A percentile compares a stretch with the other conserved stretches of the same genome.
Evolutionary conservation across 2,113 vertebrate species (phyloP).

Genomic region (Patagioenas fasciata): DNA sequence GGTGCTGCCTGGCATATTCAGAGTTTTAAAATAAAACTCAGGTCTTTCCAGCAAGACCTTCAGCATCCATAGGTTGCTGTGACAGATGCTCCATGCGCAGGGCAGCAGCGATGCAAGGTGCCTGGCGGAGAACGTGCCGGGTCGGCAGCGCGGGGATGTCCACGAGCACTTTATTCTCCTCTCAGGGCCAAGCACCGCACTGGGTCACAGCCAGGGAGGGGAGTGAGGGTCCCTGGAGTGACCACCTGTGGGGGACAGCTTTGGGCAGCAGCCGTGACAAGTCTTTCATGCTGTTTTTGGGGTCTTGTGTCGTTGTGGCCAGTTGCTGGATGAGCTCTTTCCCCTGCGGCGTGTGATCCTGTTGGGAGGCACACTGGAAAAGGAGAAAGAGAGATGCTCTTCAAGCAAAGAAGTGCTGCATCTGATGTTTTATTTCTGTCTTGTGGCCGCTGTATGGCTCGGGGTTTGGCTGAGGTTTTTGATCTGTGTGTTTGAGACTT

Average conservation of each 20-base stretch:
- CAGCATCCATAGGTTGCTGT: not conserved
- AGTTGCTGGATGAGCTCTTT: not conserved
- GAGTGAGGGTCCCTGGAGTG: not conserved
- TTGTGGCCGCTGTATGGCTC: not conserved
- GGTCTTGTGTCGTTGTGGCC: not conserved
- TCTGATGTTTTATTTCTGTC: not conserved
- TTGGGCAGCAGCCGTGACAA: not conserved
- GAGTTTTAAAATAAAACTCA: not conserved
- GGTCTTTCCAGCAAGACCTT: constrained; percentile 3
- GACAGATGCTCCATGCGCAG: not conserved
- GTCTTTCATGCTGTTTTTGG: not conserved
- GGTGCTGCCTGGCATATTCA: not conserved
- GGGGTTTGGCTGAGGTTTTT: not conserved
- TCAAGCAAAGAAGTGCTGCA: not conserved
- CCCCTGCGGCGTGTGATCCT: not conserved
- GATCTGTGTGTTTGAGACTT: not conserved
- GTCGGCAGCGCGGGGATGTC: not conserved
- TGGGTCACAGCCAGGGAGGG: not conserved
- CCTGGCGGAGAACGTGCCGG: fast-evolving
- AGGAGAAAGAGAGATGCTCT: not conserved
- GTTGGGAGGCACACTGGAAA: fast-evolving
- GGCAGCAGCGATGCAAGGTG: not conserved
- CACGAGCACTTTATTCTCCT: constrained; percentile 23
- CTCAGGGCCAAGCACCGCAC: not conserved
- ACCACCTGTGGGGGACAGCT: not conserved